Evolutionary conservation across 2,797 vertebrate genomes (phyloP), one percentile per base, ranked within the genome.

Genomic region (Staurois parvus): DNA sequence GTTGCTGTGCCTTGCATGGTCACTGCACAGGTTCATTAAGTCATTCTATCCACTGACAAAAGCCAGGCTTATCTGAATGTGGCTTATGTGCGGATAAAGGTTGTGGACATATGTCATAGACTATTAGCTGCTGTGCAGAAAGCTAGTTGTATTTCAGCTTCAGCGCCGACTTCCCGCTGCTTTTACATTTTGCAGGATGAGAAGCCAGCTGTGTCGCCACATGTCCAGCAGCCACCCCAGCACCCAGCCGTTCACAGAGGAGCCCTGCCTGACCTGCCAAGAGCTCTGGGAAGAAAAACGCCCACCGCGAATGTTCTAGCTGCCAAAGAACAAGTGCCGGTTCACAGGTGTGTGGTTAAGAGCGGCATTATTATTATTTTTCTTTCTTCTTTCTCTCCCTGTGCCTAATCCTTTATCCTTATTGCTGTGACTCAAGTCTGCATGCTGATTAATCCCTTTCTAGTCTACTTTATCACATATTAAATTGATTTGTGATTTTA

Each of bases 291-390:
- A 40, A 84, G 76, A 1, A 29, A 13, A 0, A 62, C 24, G 2
- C 0, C 3, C 1, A 32, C 56, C 0, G 83, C 21, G 15, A 79
- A 0, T 32, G 37, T 0, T 29, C 9, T 80, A 24, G 72, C 52
- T 79, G 89, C 69, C 56, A 89, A 3, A 72, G 88, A 87, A 2
- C 66, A 52, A 15, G 29, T n/a, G 24, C 89, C 81, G 9, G 4
- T 89, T 75, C 89, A 91, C 69, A 93, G 90, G 91, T 91, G 52
- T 70, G 90, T 90, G 85, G 0, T 28, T 24, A 10, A 64, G 37
- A 82, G 4, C 12, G 40, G 24, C 37, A 4, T 34, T 34, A n/a
- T n/a, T n/a, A n/a, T n/a, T n/a, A n/a, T 37, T 37, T 37, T 37
- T 37, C 9, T 37, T 37, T 13, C 21, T 56, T 2, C 84, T 32